These are phyloP conservation scores for Mythimna ferrago DNA, from an alignment of 2,888 invertebrate species.

Conservation along the genomic window DNA sequence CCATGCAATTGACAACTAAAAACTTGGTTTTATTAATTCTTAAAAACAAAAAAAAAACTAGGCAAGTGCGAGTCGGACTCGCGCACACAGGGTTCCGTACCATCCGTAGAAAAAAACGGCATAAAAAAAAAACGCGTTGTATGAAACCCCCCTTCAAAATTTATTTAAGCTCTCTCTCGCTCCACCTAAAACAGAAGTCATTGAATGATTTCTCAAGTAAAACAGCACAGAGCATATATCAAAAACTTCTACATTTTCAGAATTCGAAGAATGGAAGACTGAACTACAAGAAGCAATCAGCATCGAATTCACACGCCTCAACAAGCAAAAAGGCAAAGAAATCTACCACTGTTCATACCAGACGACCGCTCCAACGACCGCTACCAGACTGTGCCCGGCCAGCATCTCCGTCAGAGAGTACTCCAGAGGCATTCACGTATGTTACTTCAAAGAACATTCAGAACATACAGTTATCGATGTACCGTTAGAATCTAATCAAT, in stretches of 20 bases:
- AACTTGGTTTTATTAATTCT: too few species aligned
- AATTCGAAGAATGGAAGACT: constrained; percentile 76
- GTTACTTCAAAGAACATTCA: constrained; percentile 75
- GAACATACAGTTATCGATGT: constrained; percentile 64
- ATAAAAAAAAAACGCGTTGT: too few species aligned
- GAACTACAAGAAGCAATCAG: constrained; percentile 70
- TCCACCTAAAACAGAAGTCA: too few species aligned
- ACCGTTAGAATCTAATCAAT: constrained; percentile 68
- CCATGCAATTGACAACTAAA: too few species aligned
- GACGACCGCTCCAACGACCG: constrained; percentile 7
- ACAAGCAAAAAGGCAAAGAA: constrained; percentile 65
- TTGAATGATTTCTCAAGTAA: too few species aligned
- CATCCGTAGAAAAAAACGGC: too few species aligned
- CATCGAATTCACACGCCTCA: constrained; percentile 66
- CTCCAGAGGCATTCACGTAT: constrained; percentile 75
- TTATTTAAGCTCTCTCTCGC: too few species aligned
- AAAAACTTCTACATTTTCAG: constrained; percentile 69
- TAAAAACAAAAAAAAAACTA: too few species aligned
- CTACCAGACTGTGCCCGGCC: constrained; percentile 75
- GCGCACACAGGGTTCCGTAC: too few species aligned
- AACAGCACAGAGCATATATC: not conserved
- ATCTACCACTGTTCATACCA: constrained; percentile 74
- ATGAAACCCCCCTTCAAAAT: too few species aligned
- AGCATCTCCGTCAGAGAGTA: constrained; percentile 70
- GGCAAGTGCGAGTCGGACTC: too few species aligned